Base-by-base conservation (phyloP, 2,888 invertebrate species). In the Ochropleura plecta region DNA sequence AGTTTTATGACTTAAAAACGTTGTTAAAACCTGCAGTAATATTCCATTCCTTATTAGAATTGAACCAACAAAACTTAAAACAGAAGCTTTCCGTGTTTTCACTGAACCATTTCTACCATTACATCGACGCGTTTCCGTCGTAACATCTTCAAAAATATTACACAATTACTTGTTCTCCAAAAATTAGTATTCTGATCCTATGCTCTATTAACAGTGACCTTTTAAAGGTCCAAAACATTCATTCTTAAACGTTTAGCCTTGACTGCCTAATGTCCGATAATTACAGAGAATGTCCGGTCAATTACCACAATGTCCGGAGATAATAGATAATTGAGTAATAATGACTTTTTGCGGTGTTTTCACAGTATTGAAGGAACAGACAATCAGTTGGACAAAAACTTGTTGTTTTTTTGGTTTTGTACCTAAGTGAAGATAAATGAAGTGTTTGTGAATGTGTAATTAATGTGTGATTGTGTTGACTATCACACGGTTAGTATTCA, bases 121-220 rank as follows among this genome's bases (percentile, higher is more conserved):
- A 53, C 12, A 5, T 51, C 44, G 14, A 62, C 44, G 18, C 10
- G 14, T 57, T 10, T 12, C 70, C 7, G 12, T 40, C 40, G 6
- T 74, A 46, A 18, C 16, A 8, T 66, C 49, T 66, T 55, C 3
- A 30, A 79, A 70, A 51, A 49, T 64, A 64, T 82, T 82, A 62
- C 18, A 60, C 60, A 78, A 71, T 68, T 51, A 70, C 16, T 62
- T 64, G 14, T n/a, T 64, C 30, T 70, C 68, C 20, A 62, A 72
- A 70, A 83, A 82, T 83, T 82, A 63, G 75, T 82, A 82, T 82
- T 82, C 81, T 0, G 46, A 0, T 1, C 18, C 10, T 46, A 30
- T n/a, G 53, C 49, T 44, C 68, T 30, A 79, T 84, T 79, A 80
- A 6, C 75, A 79, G 18, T 75, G 84, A 84, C 84, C 84, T 81